Evolutionary conservation across 2,797 vertebrate species (phyloP).

Genomic region (Anisognathus igniventris): DNA sequence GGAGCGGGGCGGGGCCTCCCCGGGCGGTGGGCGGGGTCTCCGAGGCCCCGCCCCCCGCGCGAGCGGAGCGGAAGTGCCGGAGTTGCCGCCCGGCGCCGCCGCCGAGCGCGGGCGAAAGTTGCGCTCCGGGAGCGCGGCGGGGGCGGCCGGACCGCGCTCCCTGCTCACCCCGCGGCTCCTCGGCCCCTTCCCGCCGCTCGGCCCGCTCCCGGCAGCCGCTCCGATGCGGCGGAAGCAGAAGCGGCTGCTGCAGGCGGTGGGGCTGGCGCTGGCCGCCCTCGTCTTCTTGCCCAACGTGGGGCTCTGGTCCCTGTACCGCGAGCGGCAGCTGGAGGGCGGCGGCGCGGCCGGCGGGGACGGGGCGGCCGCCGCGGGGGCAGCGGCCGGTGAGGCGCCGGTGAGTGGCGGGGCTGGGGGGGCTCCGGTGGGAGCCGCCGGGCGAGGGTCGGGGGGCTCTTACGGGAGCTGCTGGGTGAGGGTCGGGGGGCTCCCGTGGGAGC

Average conservation of each 20-base stretch:
- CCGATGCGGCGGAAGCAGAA: slow-evolving; percentile 92
- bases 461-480: too few relatives aligned
- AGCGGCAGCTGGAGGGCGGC: slow-evolving; percentile 76
- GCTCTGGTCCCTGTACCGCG: slow-evolving; percentile 89
- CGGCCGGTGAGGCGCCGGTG: not conserved
- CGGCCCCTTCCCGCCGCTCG: not conserved
- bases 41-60: not conserved
- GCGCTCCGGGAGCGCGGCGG: slow-evolving; percentile 12
- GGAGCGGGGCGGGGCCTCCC: not conserved
- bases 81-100: slow-evolving; percentile 59
- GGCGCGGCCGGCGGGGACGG: not conserved
- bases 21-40: not conserved
- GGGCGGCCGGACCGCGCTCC: slow-evolving; percentile 2
- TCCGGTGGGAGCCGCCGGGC: not conserved
- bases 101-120: slow-evolving; percentile 46
- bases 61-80: slow-evolving; percentile 60
- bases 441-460: not conserved
- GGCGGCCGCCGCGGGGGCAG: not conserved
- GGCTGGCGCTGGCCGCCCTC: slow-evolving; percentile 85
- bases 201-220: slow-evolving; percentile 24
- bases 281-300: slow-evolving; percentile 91
- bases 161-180: not conserved
- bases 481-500: not conserved
- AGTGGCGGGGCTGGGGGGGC: not conserved
- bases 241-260: slow-evolving; percentile 86